Base-by-base conservation (phyloP, 2,113 vertebrate species). In the Oreocharis arfaki region DNA sequence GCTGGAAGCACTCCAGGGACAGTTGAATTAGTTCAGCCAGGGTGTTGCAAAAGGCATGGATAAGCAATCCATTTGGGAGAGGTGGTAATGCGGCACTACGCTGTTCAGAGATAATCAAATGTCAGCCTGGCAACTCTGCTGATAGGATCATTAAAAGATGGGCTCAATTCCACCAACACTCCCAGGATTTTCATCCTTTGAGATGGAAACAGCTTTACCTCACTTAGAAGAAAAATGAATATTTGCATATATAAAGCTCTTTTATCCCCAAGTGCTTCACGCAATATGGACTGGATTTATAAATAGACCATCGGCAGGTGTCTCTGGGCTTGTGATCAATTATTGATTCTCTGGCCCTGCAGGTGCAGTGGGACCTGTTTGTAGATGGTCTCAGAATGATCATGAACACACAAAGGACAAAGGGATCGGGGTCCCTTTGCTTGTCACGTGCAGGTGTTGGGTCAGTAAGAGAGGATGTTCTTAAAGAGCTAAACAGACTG, bases 41-140 rank as follows among this genome's bases (percentile, higher is more conserved):
- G 81, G 80, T 90, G 82, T 65, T 90, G 82, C 95, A 89, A 82
- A 89, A 96, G 78, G 78, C 92, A 93, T 4, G 73, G 92, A 56
- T 89, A 90, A 97, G 81, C 92, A 89, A 84, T 93, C 59, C 87
- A 91, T 93, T 93, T 91, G 91, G 86, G 95, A 96, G 86, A 95
- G 90, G 84, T 84, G 87, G 88, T 65, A 93, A 91, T 41, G 73
- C 7, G 0, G 86, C 88, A 41, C 60, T 67, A 41, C 5, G 0
- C 86, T 80, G 92, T 26, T 88, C 6, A 1, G 55, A 93, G 87
- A 87, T 94, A 96, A 96, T 97, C 92, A 94, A 90, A 93, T 69
- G 77, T 93, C 95, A 96, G 92, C 63, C 94, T 96, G 94, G 94
- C 87, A 90, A 49, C 87, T 87, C 82, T 75, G 93, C 84, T 90